phyloP scores from a whole-genome alignment of 1,140 invertebrate species.

The Calosoma granatense region DNA sequence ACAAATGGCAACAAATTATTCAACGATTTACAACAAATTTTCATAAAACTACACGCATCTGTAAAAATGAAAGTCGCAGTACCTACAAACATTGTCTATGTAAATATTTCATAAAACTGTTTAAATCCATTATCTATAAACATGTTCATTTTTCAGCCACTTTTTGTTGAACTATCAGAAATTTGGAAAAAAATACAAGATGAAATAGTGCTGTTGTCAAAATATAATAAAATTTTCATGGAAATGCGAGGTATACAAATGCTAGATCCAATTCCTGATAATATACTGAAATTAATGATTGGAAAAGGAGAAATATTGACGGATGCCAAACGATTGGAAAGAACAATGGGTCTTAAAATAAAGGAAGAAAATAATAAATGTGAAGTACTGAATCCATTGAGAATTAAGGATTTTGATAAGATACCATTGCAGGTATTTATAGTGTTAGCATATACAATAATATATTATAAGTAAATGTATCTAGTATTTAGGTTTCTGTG shows the following conservation, averaged over 20 bases:
- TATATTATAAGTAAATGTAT: neutral
- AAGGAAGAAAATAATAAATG: conserved; percentile 22
- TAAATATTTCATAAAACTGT: conserved; percentile 31
- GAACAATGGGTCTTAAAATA: conserved; percentile 30
- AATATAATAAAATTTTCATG: conserved; percentile 42
- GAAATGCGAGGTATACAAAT: conserved; percentile 35
- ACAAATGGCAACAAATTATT: conserved; percentile 35
- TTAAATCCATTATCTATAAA: conserved; percentile 6
- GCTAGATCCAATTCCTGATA: no score
- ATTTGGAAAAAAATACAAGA: conserved; percentile 53
- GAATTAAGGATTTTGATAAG: conserved; percentile 35
- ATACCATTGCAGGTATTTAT: conserved; percentile 35
- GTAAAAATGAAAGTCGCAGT: conserved; percentile 50
- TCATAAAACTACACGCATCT: conserved; percentile 44
- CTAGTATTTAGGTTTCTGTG: conserved; percentile 59
- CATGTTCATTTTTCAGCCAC: conserved; percentile 39
- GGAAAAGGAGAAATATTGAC: conserved; percentile 28
- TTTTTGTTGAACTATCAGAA: conserved; percentile 48
- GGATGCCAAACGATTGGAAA: conserved; percentile 38
- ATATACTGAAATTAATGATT: conserved; percentile 27
- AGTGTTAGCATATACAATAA: neutral
- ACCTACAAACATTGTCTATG: conserved; percentile 50
- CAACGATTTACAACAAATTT: conserved; percentile 33
- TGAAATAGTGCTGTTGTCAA: conserved; percentile 48
- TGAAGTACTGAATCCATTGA: conserved; percentile 32